Percentiles rank a stretch among this genome's conserved stretches.
Evolutionary conservation across 92 coral and sea anemone genomes (phyloP).

Genomic region (Paragorgia papillata): DNA sequence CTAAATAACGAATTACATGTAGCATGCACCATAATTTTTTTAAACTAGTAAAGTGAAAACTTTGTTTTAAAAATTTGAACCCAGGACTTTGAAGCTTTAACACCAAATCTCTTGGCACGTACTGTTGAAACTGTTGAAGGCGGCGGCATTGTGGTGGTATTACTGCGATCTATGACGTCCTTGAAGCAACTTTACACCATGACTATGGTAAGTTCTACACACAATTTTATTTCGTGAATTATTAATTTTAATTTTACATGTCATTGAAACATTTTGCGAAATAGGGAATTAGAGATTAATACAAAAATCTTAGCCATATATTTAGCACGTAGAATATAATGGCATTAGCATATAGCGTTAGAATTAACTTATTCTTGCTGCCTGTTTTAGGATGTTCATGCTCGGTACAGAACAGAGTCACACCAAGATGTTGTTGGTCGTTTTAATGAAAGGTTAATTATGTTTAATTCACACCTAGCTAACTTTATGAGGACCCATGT

Average conservation of each 20-base stretch:
- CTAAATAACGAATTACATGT: too few species aligned
- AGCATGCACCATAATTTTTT: too few species aligned
- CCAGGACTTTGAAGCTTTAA: slow-evolving; percentile 95
- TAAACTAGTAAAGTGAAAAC: neutral
- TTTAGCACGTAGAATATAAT: too few species aligned
- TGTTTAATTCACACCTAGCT: too few species aligned
- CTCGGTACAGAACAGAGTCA: slow-evolving; percentile 96
- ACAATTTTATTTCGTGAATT: neutral
- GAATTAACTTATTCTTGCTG: too few species aligned
- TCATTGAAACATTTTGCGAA: too few species aligned
- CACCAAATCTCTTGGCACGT: slow-evolving; percentile 95
- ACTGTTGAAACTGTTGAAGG: slow-evolving; percentile 98
- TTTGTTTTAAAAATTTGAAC: neutral
- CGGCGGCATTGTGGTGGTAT: slow-evolving; percentile 84
- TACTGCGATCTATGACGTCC: slow-evolving; percentile 88
- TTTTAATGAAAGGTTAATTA: slow-evolving; percentile 88
- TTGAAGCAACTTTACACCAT: slow-evolving; percentile 83
- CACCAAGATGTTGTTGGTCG: slow-evolving; percentile 97
- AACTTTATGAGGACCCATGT: too few species aligned
- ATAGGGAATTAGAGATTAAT: too few species aligned
- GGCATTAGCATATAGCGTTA: too few species aligned
- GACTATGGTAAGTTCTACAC: slow-evolving; percentile 78
- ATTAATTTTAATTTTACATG: too few species aligned
- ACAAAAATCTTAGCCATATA: too few species aligned
- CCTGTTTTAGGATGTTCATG: slow-evolving; percentile 81